Evolutionary conservation across 1,140 invertebrate genomes (phyloP), one percentile per base, ranked within the genome.

Genomic region (Drosophila obscura): DNA sequence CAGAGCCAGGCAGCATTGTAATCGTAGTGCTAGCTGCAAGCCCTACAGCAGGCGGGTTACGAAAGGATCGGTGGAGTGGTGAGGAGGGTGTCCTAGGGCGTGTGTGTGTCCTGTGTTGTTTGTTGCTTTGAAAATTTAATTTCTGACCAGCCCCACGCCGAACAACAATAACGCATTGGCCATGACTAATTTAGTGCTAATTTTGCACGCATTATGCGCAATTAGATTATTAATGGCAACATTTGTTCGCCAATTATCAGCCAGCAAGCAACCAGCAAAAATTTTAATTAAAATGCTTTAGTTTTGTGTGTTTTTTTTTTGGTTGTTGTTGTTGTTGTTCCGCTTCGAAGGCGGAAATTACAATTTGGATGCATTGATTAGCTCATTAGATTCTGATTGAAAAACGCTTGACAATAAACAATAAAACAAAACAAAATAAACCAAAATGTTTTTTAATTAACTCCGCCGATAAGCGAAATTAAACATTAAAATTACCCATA

Each of bases 171-270:
- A 78, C 65, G 64, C 79, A 68, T 63, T 61, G 51, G 65, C 75
- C 85, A 72, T 87, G 73, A 87, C 79, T 87, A 87, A 87, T 88
- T 87, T 87, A 88, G 79, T 87, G 83, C 72, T 78, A 88, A 87
- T 87, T 87, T 87, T 77, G 83, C 65, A 58, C 79, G 78, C 79
- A 88, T 87, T 87, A 88, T 87, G 83, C 71, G 57, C 83, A 88
- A 88, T 87, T 87, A 87, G 83, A 88, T 83, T 87, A 87, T 87
- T 88, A 82, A 87, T 87, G 79, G 79, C 79, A 87, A 83, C 79
- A 88, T 87, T 87, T 83, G 83, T 83, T 73, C 71, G 68, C 71
- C 72, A 83, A 88, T 87, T 88, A 88, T 83, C 83, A 67, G 68
- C 64, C 57, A 64, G 69, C 50, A 69, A 26, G 58, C 1, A 8